Percentiles rank a stretch among this genome's conserved stretches.
Conservation (phyloP, 2,113 vertebrate genomes). For the Anthoscopus minutus region DNA sequence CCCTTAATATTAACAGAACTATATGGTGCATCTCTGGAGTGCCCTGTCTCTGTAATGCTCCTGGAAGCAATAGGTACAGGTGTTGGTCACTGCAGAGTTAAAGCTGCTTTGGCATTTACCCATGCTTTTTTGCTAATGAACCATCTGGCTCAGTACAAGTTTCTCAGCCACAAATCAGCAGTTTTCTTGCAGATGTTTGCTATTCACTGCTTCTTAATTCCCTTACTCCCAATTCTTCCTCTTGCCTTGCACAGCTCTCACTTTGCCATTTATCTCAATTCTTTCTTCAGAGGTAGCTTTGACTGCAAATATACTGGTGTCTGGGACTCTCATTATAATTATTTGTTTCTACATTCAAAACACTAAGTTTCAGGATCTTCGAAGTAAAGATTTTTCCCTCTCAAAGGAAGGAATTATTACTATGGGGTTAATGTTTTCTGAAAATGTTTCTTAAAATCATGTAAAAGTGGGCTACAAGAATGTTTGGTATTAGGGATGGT, state of each 20-base stretch:
- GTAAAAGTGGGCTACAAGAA: too few relatives aligned
- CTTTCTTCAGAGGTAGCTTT: background rate
- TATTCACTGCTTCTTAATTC: constrained; percentile 11
- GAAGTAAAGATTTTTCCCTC: background rate
- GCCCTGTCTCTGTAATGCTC: background rate
- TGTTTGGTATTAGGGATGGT: too few relatives aligned
- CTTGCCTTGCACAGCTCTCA: background rate
- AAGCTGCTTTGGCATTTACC: background rate
- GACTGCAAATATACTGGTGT: background rate
- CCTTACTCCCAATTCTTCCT: background rate
- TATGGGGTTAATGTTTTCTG: too few relatives aligned
- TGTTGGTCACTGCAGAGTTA: background rate
- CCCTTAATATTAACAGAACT: background rate
- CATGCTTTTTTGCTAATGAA: background rate
- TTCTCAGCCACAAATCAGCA: constrained; percentile 8
- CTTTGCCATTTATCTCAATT: background rate
- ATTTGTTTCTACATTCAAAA: background rate
- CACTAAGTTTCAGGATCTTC: background rate
- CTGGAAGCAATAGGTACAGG: background rate
- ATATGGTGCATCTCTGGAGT: background rate
- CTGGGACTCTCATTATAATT: background rate
- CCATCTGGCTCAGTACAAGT: background rate
- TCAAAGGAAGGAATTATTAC: background rate
- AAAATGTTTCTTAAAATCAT: too few relatives aligned
- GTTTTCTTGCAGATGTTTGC: constrained; percentile 48